Evolutionary conservation across 92 coral and sea anemone genomes (phyloP).

Genomic region (Bergia sp.): DNA sequence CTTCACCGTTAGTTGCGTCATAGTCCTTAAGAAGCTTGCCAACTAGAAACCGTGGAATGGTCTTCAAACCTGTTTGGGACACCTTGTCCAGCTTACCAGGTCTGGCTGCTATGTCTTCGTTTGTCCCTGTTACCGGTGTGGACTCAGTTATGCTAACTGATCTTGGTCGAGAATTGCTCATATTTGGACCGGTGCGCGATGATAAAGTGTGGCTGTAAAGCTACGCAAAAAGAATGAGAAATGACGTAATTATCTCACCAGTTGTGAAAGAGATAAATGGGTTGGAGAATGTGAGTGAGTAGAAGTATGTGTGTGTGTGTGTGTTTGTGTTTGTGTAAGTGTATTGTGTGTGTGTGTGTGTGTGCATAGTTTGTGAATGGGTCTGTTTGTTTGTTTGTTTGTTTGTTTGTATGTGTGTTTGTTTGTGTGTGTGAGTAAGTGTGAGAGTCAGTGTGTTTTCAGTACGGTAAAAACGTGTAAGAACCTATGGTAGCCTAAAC

Average conservation of each 20-base stretch:
- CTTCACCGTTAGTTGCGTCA: conserved; percentile 12
- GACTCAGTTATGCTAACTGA: not conserved
- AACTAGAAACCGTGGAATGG: conserved; percentile 2
- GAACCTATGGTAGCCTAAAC: no score
- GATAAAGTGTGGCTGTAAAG: not conserved
- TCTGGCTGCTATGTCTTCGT: not conserved
- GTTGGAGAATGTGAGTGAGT: no score
- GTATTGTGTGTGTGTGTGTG: no score
- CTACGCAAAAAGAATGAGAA: not conserved
- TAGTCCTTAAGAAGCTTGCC: conserved; percentile 34
- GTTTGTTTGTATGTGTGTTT: no score
- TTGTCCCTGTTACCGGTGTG: not conserved
- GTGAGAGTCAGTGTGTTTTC: no score
- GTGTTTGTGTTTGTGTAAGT: no score
- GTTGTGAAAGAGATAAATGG: no score
- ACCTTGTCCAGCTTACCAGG: not conserved
- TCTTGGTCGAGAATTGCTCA: conserved; percentile 3
- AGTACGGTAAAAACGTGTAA: no score
- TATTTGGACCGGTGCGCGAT: not conserved
- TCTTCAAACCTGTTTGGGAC: not conserved
- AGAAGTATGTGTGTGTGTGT: no score
- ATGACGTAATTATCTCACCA: not conserved
- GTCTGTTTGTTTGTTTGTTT: no score
- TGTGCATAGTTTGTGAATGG: no score
- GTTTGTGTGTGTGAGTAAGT: no score